phyloP scores from a whole-genome alignment of 2,888 invertebrate genomes.

The Apamea anceps region DNA sequence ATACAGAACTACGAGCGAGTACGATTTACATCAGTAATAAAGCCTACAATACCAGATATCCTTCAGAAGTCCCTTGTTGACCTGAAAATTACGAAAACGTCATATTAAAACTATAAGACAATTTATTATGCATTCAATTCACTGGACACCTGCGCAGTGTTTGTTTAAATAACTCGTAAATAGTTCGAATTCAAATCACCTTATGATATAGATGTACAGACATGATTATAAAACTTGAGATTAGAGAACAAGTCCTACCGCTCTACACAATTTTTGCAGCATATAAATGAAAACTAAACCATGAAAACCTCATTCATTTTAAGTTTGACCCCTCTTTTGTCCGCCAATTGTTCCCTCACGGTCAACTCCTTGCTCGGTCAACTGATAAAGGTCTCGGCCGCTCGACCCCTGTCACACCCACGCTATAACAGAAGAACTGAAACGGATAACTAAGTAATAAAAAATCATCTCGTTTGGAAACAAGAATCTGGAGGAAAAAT shows the following conservation, averaged over 20 bases:
- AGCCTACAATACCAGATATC: not conserved
- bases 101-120: not conserved
- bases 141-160: not conserved
- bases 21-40: not conserved
- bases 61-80: not conserved
- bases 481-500: not conserved
- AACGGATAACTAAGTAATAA: constrained; percentile 60
- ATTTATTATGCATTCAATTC: not conserved
- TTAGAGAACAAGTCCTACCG: not conserved
- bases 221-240: not conserved
- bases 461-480: constrained; percentile 48
- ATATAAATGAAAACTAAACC: not conserved
- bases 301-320: not conserved
- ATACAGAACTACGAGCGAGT: not conserved
- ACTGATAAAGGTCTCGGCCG: constrained; percentile 69
- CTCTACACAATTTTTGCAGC: not conserved
- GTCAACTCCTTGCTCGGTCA: constrained; percentile 54
- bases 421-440: constrained; percentile 68
- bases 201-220: not conserved
- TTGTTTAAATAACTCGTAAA: not conserved
- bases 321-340: not conserved
- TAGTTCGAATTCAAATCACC: not conserved
- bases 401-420: constrained; percentile 73
- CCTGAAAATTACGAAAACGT: not conserved
- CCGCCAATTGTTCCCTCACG: not conserved